phyloP scores from a whole-genome alignment of 2,888 invertebrate species.

The Eubasilissa splendida region DNA sequence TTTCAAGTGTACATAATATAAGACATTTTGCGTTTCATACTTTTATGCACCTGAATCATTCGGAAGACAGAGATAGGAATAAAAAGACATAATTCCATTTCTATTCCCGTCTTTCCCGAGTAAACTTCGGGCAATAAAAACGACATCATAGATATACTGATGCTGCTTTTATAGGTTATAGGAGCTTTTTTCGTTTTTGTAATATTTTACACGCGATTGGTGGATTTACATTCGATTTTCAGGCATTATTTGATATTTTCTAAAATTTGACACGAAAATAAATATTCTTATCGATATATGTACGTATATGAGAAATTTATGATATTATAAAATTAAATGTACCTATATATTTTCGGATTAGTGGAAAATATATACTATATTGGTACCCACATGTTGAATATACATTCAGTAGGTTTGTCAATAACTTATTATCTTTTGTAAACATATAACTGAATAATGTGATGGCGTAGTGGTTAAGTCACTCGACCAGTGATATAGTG shows the following conservation, averaged over 20 bases:
- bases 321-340: too few species aligned
- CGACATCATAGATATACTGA: conserved; percentile 1
- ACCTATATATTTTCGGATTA: too few species aligned
- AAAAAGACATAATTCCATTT: conserved; percentile 5
- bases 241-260: conserved; percentile 38
- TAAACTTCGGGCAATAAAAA: conserved; percentile 43
- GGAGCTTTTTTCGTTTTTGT: conserved; percentile 31
- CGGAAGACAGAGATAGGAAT: conserved; percentile 5
- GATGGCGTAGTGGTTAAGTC: too few species aligned
- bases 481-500: too few species aligned
- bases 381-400: too few species aligned
- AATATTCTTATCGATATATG: too few species aligned
- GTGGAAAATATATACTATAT: too few species aligned
- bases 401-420: too few species aligned
- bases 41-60: conserved; percentile 17
- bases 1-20: background rate
- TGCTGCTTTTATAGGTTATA: conserved; percentile 28
- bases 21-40: background rate
- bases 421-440: too few species aligned
- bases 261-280: too few species aligned
- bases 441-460: too few species aligned
- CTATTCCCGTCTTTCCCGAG: conserved; percentile 9
- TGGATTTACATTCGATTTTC: conserved; percentile 49
- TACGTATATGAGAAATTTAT: too few species aligned
- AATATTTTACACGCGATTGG: conserved; percentile 50